Conservation (phyloP, 2,888 invertebrate genomes). For the Campopleginae sp. region DNA sequence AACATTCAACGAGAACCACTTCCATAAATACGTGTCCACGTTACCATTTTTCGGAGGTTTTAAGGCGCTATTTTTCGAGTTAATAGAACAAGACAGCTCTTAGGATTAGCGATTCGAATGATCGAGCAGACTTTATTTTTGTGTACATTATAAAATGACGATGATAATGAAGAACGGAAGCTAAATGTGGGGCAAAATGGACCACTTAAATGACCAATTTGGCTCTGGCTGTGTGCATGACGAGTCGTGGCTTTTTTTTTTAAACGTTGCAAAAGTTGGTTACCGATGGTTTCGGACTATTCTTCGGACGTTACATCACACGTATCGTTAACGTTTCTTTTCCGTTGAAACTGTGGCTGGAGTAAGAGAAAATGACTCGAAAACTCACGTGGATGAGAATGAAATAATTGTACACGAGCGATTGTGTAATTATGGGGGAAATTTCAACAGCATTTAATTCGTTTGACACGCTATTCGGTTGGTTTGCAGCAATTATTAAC, state of each 20-base stretch:
- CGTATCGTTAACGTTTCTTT: not conserved
- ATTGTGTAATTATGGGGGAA: not conserved
- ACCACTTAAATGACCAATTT: not conserved
- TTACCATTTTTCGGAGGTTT: conserved; percentile 41
- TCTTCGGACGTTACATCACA: not conserved
- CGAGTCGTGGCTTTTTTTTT: not conserved
- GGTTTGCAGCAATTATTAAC: conserved; percentile 11
- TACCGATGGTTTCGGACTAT: not conserved
- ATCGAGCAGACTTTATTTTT: not conserved
- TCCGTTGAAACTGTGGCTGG: not conserved
- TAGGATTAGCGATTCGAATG: not conserved
- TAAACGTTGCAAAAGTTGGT: not conserved
- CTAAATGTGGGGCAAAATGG: not conserved
- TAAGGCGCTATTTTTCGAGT: not conserved
- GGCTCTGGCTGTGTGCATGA: not conserved
- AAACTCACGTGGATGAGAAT: not conserved
- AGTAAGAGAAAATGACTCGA: not conserved
- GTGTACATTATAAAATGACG: not conserved
- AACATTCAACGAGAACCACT: not conserved
- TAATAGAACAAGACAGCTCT: not conserved
- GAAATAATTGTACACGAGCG: not conserved
- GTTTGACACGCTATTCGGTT: conserved; percentile 10
- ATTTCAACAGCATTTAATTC: not conserved
- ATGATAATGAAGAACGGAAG: not conserved
- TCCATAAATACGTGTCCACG: not conserved